phyloP scores from a whole-genome alignment of 2,888 invertebrate species.

The Chesias legatella region DNA sequence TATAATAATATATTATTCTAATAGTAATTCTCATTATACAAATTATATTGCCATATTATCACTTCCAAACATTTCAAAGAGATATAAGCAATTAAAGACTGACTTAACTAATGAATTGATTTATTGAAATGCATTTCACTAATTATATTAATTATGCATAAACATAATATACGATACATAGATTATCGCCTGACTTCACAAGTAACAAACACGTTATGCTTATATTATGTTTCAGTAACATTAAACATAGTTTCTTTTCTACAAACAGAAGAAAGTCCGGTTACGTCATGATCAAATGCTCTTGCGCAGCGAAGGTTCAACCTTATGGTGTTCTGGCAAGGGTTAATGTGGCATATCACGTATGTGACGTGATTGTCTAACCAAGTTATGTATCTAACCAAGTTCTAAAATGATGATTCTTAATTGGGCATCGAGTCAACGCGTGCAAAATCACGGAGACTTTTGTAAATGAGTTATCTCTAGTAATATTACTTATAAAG shows the following conservation, averaged over 20 bases:
- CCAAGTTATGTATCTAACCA: constrained; percentile 12
- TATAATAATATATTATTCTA: too few species aligned
- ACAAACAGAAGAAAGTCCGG: constrained; percentile 24
- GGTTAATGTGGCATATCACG: constrained; percentile 3
- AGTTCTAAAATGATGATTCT: constrained; percentile 10
- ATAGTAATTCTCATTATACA: too few species aligned
- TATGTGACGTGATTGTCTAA: not conserved
- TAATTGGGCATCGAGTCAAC: constrained; percentile 12
- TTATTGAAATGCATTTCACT: constrained; percentile 9
- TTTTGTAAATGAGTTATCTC: too few species aligned
- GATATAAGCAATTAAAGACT: too few species aligned
- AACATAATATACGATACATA: constrained; percentile 3
- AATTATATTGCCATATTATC: too few species aligned
- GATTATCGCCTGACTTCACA: too few species aligned
- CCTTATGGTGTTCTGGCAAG: constrained; percentile 9
- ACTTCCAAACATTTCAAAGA: too few species aligned
- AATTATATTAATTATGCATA: constrained; percentile 11
- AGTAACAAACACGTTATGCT: not conserved
- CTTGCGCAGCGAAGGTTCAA: constrained; percentile 3
- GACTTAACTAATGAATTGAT: too few species aligned
- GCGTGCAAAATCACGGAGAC: constrained; percentile 1
- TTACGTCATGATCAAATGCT: constrained; percentile 14
- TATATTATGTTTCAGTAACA: constrained; percentile 17
- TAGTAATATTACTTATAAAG: too few species aligned
- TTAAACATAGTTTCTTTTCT: constrained; percentile 24